These are phyloP conservation scores for Fringilla coelebs DNA, from an alignment of 2,797 vertebrate species.

Conservation along the genomic window DNA sequence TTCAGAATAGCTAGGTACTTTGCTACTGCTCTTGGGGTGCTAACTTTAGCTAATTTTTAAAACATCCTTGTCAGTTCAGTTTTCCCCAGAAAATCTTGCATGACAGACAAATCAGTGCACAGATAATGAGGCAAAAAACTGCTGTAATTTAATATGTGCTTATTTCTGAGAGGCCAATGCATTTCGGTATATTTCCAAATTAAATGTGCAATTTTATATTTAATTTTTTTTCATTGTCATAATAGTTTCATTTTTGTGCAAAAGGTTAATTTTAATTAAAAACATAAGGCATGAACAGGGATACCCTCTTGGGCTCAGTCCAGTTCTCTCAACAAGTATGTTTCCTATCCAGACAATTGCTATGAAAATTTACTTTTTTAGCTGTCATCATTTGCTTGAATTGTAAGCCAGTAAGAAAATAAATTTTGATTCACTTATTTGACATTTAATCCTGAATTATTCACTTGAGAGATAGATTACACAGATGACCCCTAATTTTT, in stretches of 20 bases:
- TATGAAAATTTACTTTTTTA: neutral
- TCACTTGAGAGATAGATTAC: neutral
- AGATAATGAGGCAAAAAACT: neutral
- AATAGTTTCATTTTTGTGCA: neutral
- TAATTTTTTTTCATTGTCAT: neutral
- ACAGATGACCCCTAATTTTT: neutral
- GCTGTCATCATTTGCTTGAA: neutral
- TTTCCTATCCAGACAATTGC: neutral
- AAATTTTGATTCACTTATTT: neutral
- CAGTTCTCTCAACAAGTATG: neutral
- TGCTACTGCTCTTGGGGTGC: neutral
- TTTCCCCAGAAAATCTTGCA: neutral
- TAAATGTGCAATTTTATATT: neutral
- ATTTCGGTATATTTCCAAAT: neutral
- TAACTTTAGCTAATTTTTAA: neutral
- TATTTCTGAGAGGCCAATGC: neutral
- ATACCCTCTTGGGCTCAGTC: neutral
- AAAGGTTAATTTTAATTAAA: neutral
- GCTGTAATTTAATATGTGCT: neutral
- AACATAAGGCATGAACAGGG: neutral
- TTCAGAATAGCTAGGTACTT: neutral
- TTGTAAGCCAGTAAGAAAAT: neutral
- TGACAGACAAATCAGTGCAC: neutral
- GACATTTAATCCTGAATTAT: neutral
- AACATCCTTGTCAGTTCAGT: neutral